Percentiles rank a stretch among this genome's conserved stretches.
Evolutionary conservation across 2,797 vertebrate genomes (phyloP).

Genomic region (Lutjanus argentimaculatus): DNA sequence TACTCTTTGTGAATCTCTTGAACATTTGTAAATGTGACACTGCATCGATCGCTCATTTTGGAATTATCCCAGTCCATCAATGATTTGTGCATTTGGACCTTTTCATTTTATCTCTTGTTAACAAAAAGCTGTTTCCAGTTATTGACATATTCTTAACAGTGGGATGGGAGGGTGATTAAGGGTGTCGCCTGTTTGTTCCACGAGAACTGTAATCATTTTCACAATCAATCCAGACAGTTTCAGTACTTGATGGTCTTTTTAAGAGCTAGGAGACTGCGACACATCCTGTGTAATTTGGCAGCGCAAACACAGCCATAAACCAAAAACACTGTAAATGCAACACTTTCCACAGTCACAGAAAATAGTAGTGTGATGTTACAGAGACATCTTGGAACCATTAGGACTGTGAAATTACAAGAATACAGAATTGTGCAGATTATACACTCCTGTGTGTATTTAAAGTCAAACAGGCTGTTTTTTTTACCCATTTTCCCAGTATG

Average conservation of each 20-base stretch:
- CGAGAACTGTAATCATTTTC: slow-evolving; percentile 12
- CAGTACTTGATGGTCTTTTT: slow-evolving; percentile 27
- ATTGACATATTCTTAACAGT: slow-evolving; percentile 27
- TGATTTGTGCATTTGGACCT: slow-evolving; percentile 18
- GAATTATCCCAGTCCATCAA: not conserved
- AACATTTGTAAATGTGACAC: not conserved
- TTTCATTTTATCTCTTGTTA: not conserved
- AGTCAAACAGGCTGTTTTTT: not conserved
- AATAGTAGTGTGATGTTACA: not conserved
- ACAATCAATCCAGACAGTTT: slow-evolving; percentile 6
- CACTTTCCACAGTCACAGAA: not conserved
- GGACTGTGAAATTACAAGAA: slow-evolving; percentile 12
- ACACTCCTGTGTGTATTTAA: not conserved
- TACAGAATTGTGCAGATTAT: not conserved
- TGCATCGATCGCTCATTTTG: slow-evolving; percentile 9
- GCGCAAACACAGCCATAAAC: not conserved
- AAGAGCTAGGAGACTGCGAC: slow-evolving; percentile 16
- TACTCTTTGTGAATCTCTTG: not conserved
- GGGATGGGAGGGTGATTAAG: slow-evolving; percentile 3
- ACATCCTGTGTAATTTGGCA: slow-evolving; percentile 34
- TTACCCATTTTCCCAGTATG: not conserved
- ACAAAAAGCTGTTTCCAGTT: slow-evolving; percentile 27
- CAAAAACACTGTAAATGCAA: slow-evolving; percentile 15
- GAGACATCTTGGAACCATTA: slow-evolving; percentile 3
- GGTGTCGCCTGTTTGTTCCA: slow-evolving; percentile 6